Base-by-base conservation (phyloP, 2,113 vertebrate species). In the Pleuronectes platessa region DNA sequence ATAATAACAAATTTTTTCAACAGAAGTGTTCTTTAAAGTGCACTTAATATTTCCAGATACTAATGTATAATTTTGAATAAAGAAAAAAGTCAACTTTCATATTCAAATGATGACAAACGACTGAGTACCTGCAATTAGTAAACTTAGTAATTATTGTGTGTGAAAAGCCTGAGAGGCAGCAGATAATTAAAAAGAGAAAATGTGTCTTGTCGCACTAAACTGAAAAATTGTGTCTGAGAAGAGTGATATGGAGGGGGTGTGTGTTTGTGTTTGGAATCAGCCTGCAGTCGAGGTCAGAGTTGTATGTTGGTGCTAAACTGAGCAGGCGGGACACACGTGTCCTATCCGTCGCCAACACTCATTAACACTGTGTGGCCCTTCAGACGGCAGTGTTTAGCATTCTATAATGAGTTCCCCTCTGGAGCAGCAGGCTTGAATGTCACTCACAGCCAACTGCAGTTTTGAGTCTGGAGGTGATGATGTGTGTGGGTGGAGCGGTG, bases 401-500 rank as follows among this genome's bases (percentile, higher is more conserved):
- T 86, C 88, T 89, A 66, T 92, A 93, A 93, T 91, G 89, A 92
- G 88, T 91, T 92, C 86, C 87, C 84, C 89, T 89, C 82, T 59
- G 76, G 88, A 90, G 85, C 87, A 88, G 87, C 67, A 63, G 74
- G 65, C 84, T 90, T 87, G 84, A 89, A 91, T 93, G 92, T 93
- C 92, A 91, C 84, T 90, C 85, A 85, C 82, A 90, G 89, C 83
- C 89, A 90, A 84, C 81, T 71, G 69, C 71, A 80, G 81, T 84
- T 35, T 85, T 81, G 80, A 70, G 85, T 55, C 61, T 58, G 49
- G 81, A 76, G 70, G 74, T 74, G 76, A 72, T 78, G 82, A 85
- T 78, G 76, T 63, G 84, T 79, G 87, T 73, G 54, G 8, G 12
- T 15, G 74, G 31, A 31, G 31, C 31, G 5, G 67, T 61, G 75